Conservation (phyloP, 2,797 vertebrate genomes). For the Gastrophryne carolinensis region DNA sequence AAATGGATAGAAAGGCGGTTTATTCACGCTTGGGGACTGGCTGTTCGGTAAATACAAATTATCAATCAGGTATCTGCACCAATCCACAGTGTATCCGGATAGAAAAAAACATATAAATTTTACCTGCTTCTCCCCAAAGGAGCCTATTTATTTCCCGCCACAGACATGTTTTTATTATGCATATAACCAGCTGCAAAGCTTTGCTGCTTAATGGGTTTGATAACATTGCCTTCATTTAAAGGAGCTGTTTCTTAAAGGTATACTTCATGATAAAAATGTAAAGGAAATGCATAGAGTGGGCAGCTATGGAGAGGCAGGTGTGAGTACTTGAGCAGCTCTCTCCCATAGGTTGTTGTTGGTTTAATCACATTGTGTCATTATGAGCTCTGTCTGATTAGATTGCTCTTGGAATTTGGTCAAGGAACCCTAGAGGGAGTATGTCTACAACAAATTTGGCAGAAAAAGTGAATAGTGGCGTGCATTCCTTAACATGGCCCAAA, state of each 20-base stretch:
- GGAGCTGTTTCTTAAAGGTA: background rate
- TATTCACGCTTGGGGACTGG: background rate
- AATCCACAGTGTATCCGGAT: background rate
- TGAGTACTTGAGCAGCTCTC: no score
- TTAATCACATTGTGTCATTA: no score
- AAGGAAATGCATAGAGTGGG: no score
- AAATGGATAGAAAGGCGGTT: background rate
- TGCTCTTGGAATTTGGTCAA: no score
- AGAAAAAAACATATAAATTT: background rate
- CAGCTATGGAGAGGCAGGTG: no score
- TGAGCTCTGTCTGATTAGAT: no score
- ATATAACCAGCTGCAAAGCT: background rate
- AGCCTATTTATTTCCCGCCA: background rate
- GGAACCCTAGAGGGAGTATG: no score
- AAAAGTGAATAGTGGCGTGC: no score
- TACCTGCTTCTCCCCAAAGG: background rate
- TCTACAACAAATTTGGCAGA: no score
- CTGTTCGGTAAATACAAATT: background rate
- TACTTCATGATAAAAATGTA: no score
- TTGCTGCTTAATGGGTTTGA: background rate
- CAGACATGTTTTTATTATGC: background rate
- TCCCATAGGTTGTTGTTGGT: no score
- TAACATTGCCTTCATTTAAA: background rate
- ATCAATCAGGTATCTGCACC: background rate
- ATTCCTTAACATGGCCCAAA: no score